These are phyloP conservation scores for Cochlearius cochlearius DNA, from an alignment of 2,113 vertebrate species.

Conservation along the genomic window DNA sequence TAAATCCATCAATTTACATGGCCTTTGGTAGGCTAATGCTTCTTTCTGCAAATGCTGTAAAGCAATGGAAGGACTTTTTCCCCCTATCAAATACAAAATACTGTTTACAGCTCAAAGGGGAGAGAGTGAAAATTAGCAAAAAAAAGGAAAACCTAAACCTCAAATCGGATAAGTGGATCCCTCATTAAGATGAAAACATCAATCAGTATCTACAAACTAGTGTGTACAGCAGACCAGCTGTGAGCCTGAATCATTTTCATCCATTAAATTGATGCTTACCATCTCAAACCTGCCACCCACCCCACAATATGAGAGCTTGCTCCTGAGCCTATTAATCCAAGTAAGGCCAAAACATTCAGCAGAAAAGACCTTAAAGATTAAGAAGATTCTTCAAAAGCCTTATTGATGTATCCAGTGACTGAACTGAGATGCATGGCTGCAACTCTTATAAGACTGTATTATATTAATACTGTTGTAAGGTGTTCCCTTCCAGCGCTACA, in stretches of 20 bases:
- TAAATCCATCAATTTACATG: background rate
- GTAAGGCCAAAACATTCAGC: background rate
- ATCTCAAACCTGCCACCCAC: background rate
- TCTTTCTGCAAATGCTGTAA: background rate
- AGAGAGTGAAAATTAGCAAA: background rate
- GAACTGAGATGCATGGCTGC: background rate
- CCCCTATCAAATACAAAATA: background rate
- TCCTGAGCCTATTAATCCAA: slow-evolving; percentile 11
- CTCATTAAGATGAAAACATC: slow-evolving; percentile 13
- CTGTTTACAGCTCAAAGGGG: background rate
- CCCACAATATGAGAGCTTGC: background rate
- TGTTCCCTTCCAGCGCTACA: background rate
- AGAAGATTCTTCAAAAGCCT: background rate
- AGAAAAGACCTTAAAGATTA: background rate
- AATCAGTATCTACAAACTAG: background rate
- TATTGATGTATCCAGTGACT: background rate
- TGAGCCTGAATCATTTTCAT: background rate
- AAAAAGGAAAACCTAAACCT: background rate
- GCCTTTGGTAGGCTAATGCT: background rate
- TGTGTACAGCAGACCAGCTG: background rate
- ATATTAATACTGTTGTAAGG: background rate
- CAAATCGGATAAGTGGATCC: background rate
- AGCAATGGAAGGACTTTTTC: background rate
- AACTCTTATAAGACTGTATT: background rate
- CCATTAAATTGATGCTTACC: background rate